Base-by-base conservation (phyloP, 2,797 vertebrate species). In the Lycodopsis pacificus region DNA sequence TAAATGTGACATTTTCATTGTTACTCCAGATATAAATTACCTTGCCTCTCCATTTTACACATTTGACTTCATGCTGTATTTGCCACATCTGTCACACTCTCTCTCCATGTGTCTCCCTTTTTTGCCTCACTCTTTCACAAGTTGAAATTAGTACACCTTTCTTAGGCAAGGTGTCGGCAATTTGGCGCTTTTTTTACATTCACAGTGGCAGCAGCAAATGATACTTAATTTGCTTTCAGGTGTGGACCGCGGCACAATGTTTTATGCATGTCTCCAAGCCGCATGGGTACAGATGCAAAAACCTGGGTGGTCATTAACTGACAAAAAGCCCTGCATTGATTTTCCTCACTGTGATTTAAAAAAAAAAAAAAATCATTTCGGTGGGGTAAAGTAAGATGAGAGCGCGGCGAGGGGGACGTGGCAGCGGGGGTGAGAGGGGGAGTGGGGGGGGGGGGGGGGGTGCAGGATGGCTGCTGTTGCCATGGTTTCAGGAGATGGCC, bases 401-500 rank as follows among this genome's bases (percentile, higher is more conserved):
- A 70, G 80, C 38, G 12, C 58, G 59, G 81, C 40, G 13, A 70
- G 57, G 65, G 83, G 82, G 46, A 65, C 66, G 85, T 70, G 77
- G 58, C 46, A 32, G 82, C 7, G 34, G 65, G 58, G 57, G 59
- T 66, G 78, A 30, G 76, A 25, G 65, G 7, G 46, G 3, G 64
- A 4, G 40, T 40, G 59, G 14, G 1, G 38, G 56, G 54, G 44
- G 63, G 64, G 77, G 66, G 61, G 61, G 65, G 89, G 57, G 71
- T 58, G 80, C 70, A 80, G 81, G 85, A 87, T 69, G 75, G 81
- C 86, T 90, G 91, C 76, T 87, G 94, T 96, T 95, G 93, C 95
- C 93, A 96, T 96, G 94, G 95, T 93, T 95, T 92, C 93, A 32
- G 81, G 88, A 94, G 91, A 91, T 74, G 86, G 93, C 90, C 92